Percentiles rank a stretch among this genome's conserved stretches.
Conservation (phyloP, 2,888 invertebrate species). For the Habroteleia sp. region DNA sequence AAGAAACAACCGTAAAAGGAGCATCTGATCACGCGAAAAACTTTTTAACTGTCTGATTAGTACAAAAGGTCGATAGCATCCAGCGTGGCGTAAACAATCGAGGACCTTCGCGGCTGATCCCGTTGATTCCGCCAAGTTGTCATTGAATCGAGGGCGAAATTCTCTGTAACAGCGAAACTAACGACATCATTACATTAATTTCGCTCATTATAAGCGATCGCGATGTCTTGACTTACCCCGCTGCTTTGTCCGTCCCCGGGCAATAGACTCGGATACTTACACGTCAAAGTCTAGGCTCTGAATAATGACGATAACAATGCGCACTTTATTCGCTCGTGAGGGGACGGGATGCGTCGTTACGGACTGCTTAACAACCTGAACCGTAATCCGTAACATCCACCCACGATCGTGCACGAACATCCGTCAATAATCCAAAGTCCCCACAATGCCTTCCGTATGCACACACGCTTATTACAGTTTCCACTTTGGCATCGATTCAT, state of each 20-base stretch:
- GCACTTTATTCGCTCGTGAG: constrained; percentile 51
- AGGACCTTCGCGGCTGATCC: neutral
- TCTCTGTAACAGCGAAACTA: constrained; percentile 35
- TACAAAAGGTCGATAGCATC: constrained; percentile 1
- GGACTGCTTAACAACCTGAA: constrained; percentile 71
- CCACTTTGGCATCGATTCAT: constrained; percentile 55
- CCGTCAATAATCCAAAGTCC: constrained; percentile 63
- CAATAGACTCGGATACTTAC: constrained; percentile 30
- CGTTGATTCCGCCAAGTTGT: constrained; percentile 2
- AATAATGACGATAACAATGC: constrained; percentile 59
- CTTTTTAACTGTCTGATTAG: constrained; percentile 12
- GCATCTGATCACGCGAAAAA: too few species aligned
- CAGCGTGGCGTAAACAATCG: constrained; percentile 3
- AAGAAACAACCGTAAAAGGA: too few species aligned
- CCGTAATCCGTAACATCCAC: constrained; percentile 70
- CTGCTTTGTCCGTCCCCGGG: constrained; percentile 21
- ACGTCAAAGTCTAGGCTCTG: constrained; percentile 38
- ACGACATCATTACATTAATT: constrained; percentile 57
- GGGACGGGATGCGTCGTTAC: constrained; percentile 63
- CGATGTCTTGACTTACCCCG: constrained; percentile 35
- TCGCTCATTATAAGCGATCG: constrained; percentile 43
- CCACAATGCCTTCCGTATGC: constrained; percentile 50
- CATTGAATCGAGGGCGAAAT: constrained; percentile 8
- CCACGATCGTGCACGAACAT: constrained; percentile 62
- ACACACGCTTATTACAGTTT: constrained; percentile 59